Base-by-base conservation (phyloP, 2,113 vertebrate species). In the Abramis brama region DNA sequence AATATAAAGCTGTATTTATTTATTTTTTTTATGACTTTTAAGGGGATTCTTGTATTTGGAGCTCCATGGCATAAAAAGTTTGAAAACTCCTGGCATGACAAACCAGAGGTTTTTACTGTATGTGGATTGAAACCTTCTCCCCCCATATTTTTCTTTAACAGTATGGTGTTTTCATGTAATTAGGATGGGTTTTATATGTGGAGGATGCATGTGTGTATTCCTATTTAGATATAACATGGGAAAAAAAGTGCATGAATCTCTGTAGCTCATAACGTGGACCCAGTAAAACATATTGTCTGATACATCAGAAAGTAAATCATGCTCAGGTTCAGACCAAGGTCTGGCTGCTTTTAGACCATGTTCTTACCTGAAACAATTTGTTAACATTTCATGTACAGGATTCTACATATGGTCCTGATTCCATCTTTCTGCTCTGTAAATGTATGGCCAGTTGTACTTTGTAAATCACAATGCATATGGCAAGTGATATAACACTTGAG, bases 351-450 rank as follows among this genome's bases (percentile, higher is more conserved):
- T 70, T 70, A 52, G 70, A 45, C 50, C 80, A 84, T 81, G 50
- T 79, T 86, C 57, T 86, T 45, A n/a, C 76, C 59, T 84, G 39
- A 75, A 27, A 77, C 60, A 73, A 60, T 85, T 86, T 83, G 85
- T 85, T 82, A 85, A 66, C 83, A 74, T 85, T 83, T 79, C 85
- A 79, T 33, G 79, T 62, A 68, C 82, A 79, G 62, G 73, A 79
- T 57, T 86, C 84, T 85, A 84, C 87, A 88, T 88, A 85, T 88
- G 79, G 57, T 88, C 87, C 50, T 84, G 82, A 86, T 88, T 88
- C 80, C 27, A 50, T 79, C 36, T 86, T n/a, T 57, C 79, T 76
- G 79, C 81, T 79, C 59, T 62, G 57, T 84, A 36, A 83, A 88
- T 86, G 66, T 62, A 86, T 86, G 87, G 82, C 77, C 77, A 73